Base-by-base conservation (phyloP, 2,888 invertebrate species). In the Physocephala rufipes region DNA sequence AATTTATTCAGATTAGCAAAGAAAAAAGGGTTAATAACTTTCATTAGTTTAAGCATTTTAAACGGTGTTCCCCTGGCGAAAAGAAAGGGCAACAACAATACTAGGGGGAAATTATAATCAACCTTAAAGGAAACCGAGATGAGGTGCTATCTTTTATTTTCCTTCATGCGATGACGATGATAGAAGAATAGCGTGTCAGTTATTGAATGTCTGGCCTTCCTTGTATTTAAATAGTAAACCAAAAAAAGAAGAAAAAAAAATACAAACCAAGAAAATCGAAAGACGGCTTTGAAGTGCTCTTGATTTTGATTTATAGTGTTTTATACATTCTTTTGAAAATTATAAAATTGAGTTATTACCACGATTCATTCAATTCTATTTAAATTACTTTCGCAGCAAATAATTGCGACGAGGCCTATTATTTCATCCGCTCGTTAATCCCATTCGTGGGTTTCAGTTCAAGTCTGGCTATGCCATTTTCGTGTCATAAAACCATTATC, bases 331-430 rank as follows among this genome's bases (percentile, higher is more conserved):
- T 36, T 21, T 30, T n/a, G 53, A 53, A 19, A 7, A n/a, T n/a
- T 30, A 53, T 16, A 24, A 47, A 63, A 63, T 63, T 43, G 45
- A 66, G 53, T 66, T 66, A 66, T 66, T 66, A 66, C 24, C 55
- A 53, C 55, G 7, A 21, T 24, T 66, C 66, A 53, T 24, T 62
- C 43, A 30, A 62, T 21, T 43, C 21, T 45, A 62, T 43, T 43
- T 62, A 7, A 62, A 12, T 30, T 19, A 4, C 16, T 19, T 49
- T 21, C 21, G n/a, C 19, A 53, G 9, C 21, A 21, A 53, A n/a
- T 9, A 19, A 36, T 36, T n/a, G 19, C n/a, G 2, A 0, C 53
- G 53, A 53, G 1, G 12, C 21, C 19, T 51, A 19, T 51, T 51
- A 2, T 15, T n/a, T 49, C 13, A 21, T 12, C 19, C 21, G 26